These are phyloP conservation scores for Archegozetes longisetosus DNA, from an alignment of 1,140 invertebrate species.

Conservation along the genomic window DNA sequence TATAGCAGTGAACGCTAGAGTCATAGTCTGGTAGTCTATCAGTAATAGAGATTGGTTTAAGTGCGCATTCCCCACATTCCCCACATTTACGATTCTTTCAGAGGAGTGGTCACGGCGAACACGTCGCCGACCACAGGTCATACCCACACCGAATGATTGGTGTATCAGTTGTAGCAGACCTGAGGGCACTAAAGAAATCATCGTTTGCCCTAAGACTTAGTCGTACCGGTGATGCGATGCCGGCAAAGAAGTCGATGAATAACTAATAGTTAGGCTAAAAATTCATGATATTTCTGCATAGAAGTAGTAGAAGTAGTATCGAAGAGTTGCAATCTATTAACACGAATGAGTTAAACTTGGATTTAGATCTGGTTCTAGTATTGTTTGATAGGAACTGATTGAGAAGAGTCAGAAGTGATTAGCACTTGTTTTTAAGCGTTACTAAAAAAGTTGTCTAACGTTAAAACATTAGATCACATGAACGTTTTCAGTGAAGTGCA, in stretches of 20 bases:
- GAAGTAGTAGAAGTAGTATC: no score
- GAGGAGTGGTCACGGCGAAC: conserved; percentile 17
- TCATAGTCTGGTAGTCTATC: conserved; percentile 2
- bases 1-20: not conserved
- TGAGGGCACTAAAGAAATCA: not conserved
- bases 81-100: not conserved
- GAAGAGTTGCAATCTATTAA: no score
- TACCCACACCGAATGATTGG: conserved; percentile 18
- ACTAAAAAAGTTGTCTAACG: not conserved
- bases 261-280: no score
- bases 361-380: no score
- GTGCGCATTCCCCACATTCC: not conserved
- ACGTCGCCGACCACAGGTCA: conserved; percentile 18
- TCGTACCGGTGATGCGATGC: not conserved
- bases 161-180: conserved; percentile 8
- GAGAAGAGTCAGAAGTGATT: not conserved
- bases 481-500: not conserved
- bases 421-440: not conserved
- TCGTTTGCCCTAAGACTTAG: not conserved
- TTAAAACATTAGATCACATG: not conserved
- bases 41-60: not conserved
- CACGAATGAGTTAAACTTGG: no score
- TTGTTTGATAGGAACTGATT: no score
- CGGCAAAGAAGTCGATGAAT: no score
- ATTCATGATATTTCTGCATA: no score